A percentile compares a stretch with the other conserved stretches of the same genome.
Conservation (phyloP, 2,797 vertebrate genomes). For the Babyrousa celebensis region DNA sequence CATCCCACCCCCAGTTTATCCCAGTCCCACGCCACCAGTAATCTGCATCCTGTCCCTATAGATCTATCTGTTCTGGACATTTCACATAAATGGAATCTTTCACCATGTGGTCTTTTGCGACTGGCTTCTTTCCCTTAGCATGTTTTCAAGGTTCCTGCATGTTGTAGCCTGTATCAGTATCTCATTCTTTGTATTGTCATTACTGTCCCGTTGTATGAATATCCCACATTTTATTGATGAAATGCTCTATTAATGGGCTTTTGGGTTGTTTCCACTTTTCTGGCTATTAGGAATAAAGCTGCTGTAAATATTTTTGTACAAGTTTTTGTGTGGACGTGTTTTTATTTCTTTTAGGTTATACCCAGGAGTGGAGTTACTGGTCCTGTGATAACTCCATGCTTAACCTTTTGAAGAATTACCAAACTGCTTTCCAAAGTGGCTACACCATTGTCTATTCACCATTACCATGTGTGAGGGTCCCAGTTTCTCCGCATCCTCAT, state of each 20-base stretch:
- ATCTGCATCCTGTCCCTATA: neutral
- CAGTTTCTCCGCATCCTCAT: neutral
- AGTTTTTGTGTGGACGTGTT: neutral
- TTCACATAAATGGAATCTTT: neutral
- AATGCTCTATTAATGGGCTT: neutral
- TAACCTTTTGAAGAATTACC: neutral
- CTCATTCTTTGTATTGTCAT: neutral
- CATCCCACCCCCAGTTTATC: no score
- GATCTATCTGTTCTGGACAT: neutral
- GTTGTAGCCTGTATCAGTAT: neutral
- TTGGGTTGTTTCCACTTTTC: neutral
- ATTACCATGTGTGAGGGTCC: neutral
- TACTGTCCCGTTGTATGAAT: neutral
- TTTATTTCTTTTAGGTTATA: slow-evolving; percentile 30
- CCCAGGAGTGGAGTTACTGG: neutral
- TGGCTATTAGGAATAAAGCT: neutral
- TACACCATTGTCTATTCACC: neutral
- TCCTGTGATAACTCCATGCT: neutral
- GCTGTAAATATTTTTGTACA: neutral
- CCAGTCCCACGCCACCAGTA: neutral
- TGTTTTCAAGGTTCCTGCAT: neutral
- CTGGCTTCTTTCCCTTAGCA: neutral
- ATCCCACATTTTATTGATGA: neutral
- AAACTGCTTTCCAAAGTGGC: slow-evolving; percentile 10
- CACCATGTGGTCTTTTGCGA: neutral